Evolutionary conservation across 53 echinoderm and acorn worm species (phyloP).

Genomic region (Luidia sarsii): DNA sequence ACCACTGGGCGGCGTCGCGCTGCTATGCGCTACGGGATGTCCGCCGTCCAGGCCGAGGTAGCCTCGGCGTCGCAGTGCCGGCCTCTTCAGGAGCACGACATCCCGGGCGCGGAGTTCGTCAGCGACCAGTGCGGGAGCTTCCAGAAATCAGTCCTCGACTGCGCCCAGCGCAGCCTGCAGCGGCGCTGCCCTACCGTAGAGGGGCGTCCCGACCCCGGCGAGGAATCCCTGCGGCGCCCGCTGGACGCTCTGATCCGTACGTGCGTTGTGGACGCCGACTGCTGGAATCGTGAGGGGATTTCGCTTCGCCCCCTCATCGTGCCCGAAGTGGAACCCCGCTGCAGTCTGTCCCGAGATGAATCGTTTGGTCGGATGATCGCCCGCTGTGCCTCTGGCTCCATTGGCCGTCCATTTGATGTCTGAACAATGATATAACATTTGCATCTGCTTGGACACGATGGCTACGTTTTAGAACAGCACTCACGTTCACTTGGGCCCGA

Average conservation of each 20-base stretch:
- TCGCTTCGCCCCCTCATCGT: not conserved
- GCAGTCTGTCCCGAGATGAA: not conserved
- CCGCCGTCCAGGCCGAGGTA: not conserved
- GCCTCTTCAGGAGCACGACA: not conserved
- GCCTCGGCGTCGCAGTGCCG: not conserved
- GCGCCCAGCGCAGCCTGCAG: not conserved
- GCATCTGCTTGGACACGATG: too few species aligned
- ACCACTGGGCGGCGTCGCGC: slow-evolving; percentile 2
- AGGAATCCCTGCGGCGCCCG: not conserved
- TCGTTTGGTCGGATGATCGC: slow-evolving; percentile 2
- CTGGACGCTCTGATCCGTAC: not conserved
- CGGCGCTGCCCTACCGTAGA: slow-evolving; percentile 9
- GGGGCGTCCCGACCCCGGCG: not conserved
- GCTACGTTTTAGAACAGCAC: too few species aligned
- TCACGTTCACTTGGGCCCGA: too few species aligned
- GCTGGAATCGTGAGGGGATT: slow-evolving; percentile 1
- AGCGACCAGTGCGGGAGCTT: slow-evolving; percentile 7
- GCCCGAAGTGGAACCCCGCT: not conserved
- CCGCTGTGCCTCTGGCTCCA: not conserved
- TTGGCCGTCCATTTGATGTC: not conserved
- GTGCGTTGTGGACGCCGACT: slow-evolving; percentile 6
- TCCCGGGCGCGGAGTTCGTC: slow-evolving; percentile 21
- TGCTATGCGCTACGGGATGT: slow-evolving; percentile 28
- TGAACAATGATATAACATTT: not conserved
- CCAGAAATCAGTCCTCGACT: slow-evolving; percentile 16